Percentiles rank a stretch among this genome's conserved stretches.
phyloP scores from a whole-genome alignment of 1,140 invertebrate species.

The Procambarus clarkii region DNA sequence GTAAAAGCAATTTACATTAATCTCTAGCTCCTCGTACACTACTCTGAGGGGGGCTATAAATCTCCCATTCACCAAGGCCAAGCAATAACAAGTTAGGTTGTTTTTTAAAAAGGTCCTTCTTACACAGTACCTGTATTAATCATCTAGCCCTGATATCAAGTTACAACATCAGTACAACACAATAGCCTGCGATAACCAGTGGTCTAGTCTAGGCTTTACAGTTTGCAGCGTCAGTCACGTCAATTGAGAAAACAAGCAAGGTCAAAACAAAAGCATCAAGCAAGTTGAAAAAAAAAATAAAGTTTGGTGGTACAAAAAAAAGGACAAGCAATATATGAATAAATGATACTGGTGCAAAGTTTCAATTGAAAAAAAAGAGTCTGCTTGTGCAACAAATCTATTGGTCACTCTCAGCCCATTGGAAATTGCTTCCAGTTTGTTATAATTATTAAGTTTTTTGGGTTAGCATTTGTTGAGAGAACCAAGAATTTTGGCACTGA shows the following conservation, averaged over 20 bases:
- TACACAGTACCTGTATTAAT: not conserved
- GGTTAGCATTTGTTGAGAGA: not conserved
- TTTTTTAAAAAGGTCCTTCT: not conserved
- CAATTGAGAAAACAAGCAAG: conserved; percentile 41
- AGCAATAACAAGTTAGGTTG: not conserved
- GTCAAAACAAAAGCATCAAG: conserved; percentile 5
- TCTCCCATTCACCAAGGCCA: not conserved
- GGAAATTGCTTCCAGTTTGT: too few species aligned
- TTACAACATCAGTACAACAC: conserved; percentile 5
- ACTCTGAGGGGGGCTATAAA: not conserved
- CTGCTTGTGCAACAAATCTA: not conserved
- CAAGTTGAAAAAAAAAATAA: not conserved
- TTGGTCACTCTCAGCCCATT: not conserved
- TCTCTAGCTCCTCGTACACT: not conserved
- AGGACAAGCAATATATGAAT: not conserved
- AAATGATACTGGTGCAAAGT: not conserved
- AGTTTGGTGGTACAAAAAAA: not conserved
- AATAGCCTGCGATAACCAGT: conserved; percentile 1
- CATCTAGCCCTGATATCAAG: not conserved
- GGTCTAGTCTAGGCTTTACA: conserved; percentile 36
- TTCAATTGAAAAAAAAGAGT: not conserved
- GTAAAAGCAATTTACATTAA: conserved; percentile 1
- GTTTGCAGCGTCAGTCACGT: conserved; percentile 51
- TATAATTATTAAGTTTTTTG: too few species aligned
- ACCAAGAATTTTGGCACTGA: not conserved